Base-by-base conservation (phyloP, 2,888 invertebrate genomes). In the Pseudanteris insignis region DNA sequence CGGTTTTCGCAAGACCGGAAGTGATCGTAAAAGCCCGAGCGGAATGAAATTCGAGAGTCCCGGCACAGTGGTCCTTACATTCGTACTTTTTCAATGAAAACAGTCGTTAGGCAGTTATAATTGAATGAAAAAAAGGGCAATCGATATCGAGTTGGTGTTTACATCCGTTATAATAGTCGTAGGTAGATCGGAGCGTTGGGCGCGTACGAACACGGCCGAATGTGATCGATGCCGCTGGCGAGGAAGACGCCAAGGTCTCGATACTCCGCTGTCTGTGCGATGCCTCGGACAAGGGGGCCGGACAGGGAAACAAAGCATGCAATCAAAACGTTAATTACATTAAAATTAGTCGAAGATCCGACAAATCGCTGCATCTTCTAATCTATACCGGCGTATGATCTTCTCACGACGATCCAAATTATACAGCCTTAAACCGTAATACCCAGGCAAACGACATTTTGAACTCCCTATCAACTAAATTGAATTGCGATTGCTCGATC, bases 261-360 rank as follows among this genome's bases (percentile, higher is more conserved):
- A 47, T 55, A 51, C 37, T 50, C 29, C n/a, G 30, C 24, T 38
- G 47, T 18, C 33, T 43, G 51, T 41, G 37, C 44, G 57, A 26
- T 43, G 53, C n/a, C 37, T 28, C 60, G 53, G 55, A 48, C 40
- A 50, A 57, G 48, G 58, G 54, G 48, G 37, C 50, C 44, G 53
- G 44, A 51, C 50, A 47, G 55, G 59, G 57, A 58, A 58, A 63
- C 63, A 57, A 64, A 59, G 57, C 61, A 60, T 32, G 63, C 59
- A 64, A 65, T 65, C 64, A 62, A 48, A 79, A 78, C 76, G 76
- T 79, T 79, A 79, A 79, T 78, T 78, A 75, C 77, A 76, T 79
- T 77, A 78, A 78, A 79, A 78, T 77, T 76, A 78, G 73, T 75
- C 72, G 72, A 75, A 76, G 77, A 77, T 76, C 74, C 65, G 73